These are phyloP conservation scores for Patella pellucida DNA, from an alignment of 2,888 invertebrate genomes.

Conservation along the genomic window DNA sequence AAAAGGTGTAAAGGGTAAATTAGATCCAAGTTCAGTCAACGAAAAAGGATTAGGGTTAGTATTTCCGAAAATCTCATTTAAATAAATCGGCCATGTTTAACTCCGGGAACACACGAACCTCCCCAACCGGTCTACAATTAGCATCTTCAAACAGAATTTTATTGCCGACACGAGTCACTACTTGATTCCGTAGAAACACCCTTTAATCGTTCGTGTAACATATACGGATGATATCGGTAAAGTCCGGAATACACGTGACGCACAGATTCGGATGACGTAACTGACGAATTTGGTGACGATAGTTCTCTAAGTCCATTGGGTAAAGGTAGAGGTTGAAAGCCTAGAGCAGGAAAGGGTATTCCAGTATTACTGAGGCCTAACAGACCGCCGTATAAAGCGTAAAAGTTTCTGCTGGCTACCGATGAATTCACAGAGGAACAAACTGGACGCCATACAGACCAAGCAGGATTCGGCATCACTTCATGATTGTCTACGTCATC, in stretches of 20 bases:
- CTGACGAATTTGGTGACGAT: slow-evolving; percentile 18
- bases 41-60: no score
- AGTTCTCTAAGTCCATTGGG: slow-evolving; percentile 20
- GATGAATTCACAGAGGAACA: slow-evolving; percentile 49
- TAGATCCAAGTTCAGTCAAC: no score
- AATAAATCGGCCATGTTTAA: no score
- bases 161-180: slow-evolving; percentile 27
- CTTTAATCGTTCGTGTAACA: slow-evolving; percentile 50
- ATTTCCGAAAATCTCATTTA: no score
- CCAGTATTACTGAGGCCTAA: slow-evolving; percentile 52
- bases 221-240: slow-evolving; percentile 60
- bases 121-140: no score
- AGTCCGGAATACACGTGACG: slow-evolving; percentile 48
- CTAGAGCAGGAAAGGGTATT: slow-evolving; percentile 48
- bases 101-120: no score
- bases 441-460: slow-evolving; percentile 55
- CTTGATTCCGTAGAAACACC: slow-evolving; percentile 18
- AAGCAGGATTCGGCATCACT: slow-evolving; percentile 47
- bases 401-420: slow-evolving; percentile 48
- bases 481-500: slow-evolving; percentile 56
- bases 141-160: no score
- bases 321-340: slow-evolving; percentile 28
- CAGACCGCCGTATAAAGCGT: slow-evolving; percentile 53
- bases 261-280: slow-evolving; percentile 28
- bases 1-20: no score